These are phyloP conservation scores for Coturnix japonica DNA, from an alignment of 2,113 vertebrate species.

Conservation along the genomic window DNA sequence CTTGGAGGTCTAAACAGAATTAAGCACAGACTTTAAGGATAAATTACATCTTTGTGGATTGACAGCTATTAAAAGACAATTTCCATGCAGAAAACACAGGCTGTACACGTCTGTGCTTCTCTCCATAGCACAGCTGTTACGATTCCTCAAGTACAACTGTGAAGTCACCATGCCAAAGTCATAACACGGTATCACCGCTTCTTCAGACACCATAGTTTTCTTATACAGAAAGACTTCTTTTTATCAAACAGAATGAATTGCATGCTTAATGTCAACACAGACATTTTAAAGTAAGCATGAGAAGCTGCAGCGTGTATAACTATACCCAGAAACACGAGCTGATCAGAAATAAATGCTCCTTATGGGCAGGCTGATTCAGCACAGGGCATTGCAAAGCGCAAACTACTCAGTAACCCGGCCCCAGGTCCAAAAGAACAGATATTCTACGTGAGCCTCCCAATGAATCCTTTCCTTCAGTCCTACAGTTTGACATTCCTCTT, in stretches of 20 bases:
- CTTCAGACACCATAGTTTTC: no score
- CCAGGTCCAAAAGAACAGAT: background rate
- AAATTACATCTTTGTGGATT: background rate
- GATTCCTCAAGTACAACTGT: background rate
- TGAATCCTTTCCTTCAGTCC: background rate
- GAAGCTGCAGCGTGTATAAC: no score
- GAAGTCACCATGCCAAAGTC: background rate
- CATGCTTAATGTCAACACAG: no score
- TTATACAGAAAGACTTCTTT: no score
- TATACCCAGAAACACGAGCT: background rate
- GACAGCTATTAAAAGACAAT: background rate
- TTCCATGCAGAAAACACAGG: background rate
- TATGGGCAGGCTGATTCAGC: fast-evolving
- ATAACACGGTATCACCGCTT: no score
- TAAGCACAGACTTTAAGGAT: background rate
- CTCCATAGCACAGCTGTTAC: background rate
- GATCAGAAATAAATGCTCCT: background rate
- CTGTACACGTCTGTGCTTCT: background rate
- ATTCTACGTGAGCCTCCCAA: background rate
- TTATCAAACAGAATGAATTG: no score
- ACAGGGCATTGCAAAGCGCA: background rate
- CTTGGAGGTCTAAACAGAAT: background rate
- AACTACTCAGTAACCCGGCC: background rate
- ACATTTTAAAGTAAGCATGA: background rate
- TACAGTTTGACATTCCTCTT: background rate